Evolutionary conservation across 2,888 invertebrate genomes (phyloP), one percentile per base, ranked within the genome.

Genomic region (Cephus sareptanus): DNA sequence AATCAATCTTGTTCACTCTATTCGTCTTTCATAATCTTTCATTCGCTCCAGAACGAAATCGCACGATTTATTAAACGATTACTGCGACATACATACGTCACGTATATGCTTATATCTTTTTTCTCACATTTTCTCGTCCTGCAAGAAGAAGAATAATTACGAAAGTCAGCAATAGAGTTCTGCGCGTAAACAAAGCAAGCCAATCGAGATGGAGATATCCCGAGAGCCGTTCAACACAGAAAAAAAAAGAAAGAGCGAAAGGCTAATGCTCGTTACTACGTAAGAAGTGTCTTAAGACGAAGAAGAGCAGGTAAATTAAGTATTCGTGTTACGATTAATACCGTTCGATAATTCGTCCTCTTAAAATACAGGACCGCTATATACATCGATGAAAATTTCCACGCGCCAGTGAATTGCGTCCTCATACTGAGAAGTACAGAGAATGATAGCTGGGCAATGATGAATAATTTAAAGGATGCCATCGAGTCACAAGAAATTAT

Each of bases 341-440:
- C 23, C 56, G 9, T 56, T 56, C 56, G 56, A 56, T 23, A 33
- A 69, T 75, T 70, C 77, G 75, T 74, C 77, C 74, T 40, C 76
- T 77, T 81, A 82, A 80, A 80, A 80, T 80, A 82, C 80, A 81
- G 56, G 69, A n/a, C 74, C 31, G 75, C 75, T 83, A 82, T 83
- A 31, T 83, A 83, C 82, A 83, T 69, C 76, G 81, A 79, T 75
- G 15, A 76, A 79, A 73, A 79, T 76, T 15, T 37, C 4, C 23
- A n/a, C 40, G 15, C 69, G 56, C 23, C 56, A 9, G 2, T 23
- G 0, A 56, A 56, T 23, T 6, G 56, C 56, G 56, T 15, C 23
- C 56, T 71, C 71, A 0, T 13, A 15, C 23, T 1, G 13, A 56
- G 56, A 31, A 30, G 71, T 34, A 71, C 71, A 71, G 71, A 71